Evolutionary conservation across 2,113 vertebrate species (phyloP), one percentile per base, ranked within the genome.

Genomic region (Drymodes brunneopygia): DNA sequence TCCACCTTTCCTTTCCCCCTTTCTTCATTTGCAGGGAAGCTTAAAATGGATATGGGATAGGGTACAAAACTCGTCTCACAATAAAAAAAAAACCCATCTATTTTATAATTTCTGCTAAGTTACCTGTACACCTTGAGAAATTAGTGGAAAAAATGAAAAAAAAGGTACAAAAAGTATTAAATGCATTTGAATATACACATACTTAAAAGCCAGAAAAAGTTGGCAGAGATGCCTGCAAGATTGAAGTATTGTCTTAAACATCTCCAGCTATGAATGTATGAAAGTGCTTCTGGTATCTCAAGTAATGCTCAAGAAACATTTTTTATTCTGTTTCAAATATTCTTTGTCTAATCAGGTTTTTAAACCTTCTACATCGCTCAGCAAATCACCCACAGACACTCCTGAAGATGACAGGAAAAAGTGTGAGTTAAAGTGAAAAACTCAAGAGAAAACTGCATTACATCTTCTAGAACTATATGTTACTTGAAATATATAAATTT

Each of bases 11-110:
- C 21, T 60, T 67, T 16, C 9, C 24, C 6, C 10, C 1, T 1
- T 14, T 10, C 9, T 31, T 73, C 21, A 58, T 60, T 35, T 44
- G 2, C 22, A 92, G 11, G 12, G 15, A 72, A 88, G 6, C 4
- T 64, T 67, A 60, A 61, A 66, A 81, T 11, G 20, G 12, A 66
- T 85, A 75, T 38, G 10, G 23, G 11, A 33, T 35, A 81, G 31
- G 6, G 9, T 54, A 67, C 10, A 61, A 66, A 80, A 47, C 9
- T 72, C 0, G 0, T 44, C 33, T 85, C 25, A 51, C 6, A 51
- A 54, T 3, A 20, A 58, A 10, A 38, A 33, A 36, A 67, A 48
- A 0, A 2, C 2, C 7, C 5, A 36, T 25, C 11, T 70, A 7
- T 38, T 53, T 66, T 54, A 36, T 33, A 81, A 69, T 77, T 82